These are phyloP conservation scores for Brachionus sp. DNA, from an alignment of 1,140 invertebrate genomes.

Conservation along the genomic window DNA sequence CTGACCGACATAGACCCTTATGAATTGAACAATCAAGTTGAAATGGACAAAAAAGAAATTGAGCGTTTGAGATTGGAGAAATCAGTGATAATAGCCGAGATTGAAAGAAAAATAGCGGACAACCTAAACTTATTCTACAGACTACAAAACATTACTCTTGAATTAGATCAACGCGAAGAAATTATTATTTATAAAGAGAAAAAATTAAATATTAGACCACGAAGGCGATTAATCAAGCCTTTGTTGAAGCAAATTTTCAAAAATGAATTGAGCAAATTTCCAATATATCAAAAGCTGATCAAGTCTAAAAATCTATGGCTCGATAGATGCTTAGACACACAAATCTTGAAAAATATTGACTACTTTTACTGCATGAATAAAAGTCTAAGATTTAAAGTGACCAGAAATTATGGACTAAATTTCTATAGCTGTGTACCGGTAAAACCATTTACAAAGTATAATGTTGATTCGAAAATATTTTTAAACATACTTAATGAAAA, in stretches of 20 bases:
- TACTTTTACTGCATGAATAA: background rate
- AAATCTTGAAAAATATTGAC: background rate
- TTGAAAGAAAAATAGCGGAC: background rate
- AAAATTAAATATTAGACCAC: background rate
- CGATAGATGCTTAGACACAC: background rate
- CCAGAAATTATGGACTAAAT: background rate
- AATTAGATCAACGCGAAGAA: background rate
- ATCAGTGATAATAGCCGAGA: background rate
- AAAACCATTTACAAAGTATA: background rate
- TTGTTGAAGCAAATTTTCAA: background rate
- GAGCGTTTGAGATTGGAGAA: constrained; percentile 61
- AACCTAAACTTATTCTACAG: constrained; percentile 43
- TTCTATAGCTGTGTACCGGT: background rate
- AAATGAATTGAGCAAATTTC: background rate
- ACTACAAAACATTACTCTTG: constrained; percentile 50
- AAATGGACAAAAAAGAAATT: constrained; percentile 74
- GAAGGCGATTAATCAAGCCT: background rate
- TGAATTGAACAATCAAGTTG: constrained; percentile 68
- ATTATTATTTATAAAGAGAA: background rate
- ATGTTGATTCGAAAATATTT: background rate
- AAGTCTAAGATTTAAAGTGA: background rate
- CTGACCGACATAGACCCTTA: constrained; percentile 49
- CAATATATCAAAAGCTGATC: background rate
- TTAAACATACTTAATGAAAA: background rate
- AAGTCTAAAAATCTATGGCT: background rate